phyloP scores from a whole-genome alignment of 2,888 invertebrate species.

The Cerastis leucographa region DNA sequence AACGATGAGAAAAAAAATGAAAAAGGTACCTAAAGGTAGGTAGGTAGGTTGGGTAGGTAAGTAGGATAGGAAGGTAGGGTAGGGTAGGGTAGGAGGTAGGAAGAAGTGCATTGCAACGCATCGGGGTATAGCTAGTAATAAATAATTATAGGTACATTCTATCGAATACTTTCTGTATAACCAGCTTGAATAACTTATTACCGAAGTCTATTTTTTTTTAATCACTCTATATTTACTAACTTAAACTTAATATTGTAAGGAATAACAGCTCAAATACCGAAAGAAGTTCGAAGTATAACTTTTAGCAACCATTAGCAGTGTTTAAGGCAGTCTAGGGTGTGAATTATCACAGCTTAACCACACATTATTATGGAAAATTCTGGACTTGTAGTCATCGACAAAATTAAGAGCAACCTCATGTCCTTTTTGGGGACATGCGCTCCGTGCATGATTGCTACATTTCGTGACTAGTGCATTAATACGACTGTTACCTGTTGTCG shows the following conservation, averaged over 20 bases:
- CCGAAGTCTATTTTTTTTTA: too few relatives aligned
- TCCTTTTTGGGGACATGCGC: constrained; percentile 23
- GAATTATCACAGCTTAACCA: constrained; percentile 12
- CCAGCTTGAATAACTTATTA: too few relatives aligned
- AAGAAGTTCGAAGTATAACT: neutral
- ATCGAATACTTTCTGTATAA: too few relatives aligned
- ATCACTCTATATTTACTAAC: neutral
- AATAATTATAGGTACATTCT: too few relatives aligned
- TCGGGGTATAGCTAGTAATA: too few relatives aligned
- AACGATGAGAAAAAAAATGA: too few relatives aligned
- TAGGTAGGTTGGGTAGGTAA: too few relatives aligned
- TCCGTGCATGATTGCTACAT: constrained; percentile 43
- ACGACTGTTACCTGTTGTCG: constrained; percentile 36
- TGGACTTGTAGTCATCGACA: neutral
- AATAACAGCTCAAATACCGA: neutral
- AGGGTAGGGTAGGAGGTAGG: too few relatives aligned
- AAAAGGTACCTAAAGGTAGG: too few relatives aligned
- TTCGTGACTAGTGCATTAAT: constrained; percentile 39
- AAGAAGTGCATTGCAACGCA: too few relatives aligned
- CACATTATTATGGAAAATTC: constrained; percentile 8
- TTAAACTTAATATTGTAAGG: neutral
- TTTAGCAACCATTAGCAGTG: neutral
- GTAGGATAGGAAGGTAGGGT: too few relatives aligned
- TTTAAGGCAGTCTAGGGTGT: neutral
- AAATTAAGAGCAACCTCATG: constrained; percentile 1